Conservation (phyloP, 2,113 vertebrate species). For the Cygnus atratus region DNA sequence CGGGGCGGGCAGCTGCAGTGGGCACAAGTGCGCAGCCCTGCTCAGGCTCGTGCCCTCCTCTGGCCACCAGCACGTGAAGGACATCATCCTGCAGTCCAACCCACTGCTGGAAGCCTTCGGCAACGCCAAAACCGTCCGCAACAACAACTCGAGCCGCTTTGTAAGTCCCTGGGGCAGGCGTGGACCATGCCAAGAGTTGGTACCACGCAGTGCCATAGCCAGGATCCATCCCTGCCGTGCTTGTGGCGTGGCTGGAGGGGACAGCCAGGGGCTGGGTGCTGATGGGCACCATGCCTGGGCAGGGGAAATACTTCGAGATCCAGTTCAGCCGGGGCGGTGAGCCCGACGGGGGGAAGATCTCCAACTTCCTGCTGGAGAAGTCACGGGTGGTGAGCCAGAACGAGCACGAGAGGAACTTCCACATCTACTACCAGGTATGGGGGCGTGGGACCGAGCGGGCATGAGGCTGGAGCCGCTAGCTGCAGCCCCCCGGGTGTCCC, state of each 20-base stretch:
- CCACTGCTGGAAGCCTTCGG: conserved; percentile 95
- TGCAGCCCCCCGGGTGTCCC: neutral
- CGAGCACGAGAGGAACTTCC: conserved; percentile 93
- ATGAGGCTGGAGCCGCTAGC: rapidly evolving
- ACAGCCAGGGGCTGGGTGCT: neutral
- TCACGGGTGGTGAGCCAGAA: conserved; percentile 96
- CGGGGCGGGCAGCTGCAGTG: neutral
- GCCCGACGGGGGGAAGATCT: conserved; percentile 95
- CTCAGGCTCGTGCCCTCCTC: neutral
- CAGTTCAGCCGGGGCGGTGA: conserved; percentile 97
- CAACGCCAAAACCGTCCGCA: conserved; percentile 93
- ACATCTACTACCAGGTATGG: conserved; percentile 95
- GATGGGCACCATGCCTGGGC: neutral
- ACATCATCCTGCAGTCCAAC: conserved; percentile 97
- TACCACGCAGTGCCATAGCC: rapidly evolving
- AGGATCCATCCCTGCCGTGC: neutral
- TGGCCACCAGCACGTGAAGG: conserved; percentile 88
- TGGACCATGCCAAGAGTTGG: neutral
- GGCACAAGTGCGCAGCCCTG: rapidly evolving
- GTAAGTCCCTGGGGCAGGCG: conserved; percentile 74
- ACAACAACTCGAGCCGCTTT: conserved; percentile 97
- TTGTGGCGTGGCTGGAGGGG: rapidly evolving
- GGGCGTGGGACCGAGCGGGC: rapidly evolving
- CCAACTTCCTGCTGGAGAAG: conserved; percentile 97
- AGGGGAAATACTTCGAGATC: conserved; percentile 99